Evolutionary conservation across 2,888 invertebrate species (phyloP).

Genomic region (Callyntrura guangdongensis): DNA sequence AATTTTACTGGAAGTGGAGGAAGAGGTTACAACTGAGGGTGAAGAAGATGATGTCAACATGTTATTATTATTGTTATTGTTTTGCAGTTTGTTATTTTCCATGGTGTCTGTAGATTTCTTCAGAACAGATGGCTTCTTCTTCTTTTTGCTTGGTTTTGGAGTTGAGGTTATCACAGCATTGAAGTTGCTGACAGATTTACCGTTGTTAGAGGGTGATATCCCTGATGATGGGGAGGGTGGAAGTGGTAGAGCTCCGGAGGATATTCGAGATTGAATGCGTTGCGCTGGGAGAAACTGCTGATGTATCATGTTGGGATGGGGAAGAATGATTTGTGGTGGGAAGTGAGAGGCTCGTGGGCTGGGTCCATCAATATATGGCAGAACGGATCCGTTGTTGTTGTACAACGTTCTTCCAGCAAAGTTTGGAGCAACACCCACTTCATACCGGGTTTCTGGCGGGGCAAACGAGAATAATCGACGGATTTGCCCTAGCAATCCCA

Average conservation of each 20-base stretch:
- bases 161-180: not conserved
- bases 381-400: slow-evolving; percentile 42
- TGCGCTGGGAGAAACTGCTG: not conserved
- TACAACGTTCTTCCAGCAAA: slow-evolving; percentile 62
- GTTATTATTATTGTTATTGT: not conserved
- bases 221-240: not conserved
- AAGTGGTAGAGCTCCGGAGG: not conserved
- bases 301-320: slow-evolving; percentile 42
- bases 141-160: slow-evolving; percentile 62
- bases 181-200: not conserved
- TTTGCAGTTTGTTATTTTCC: not conserved
- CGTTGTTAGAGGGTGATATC: not conserved
- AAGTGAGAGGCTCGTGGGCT: slow-evolving; percentile 67
- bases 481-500: slow-evolving; percentile 79
- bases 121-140: slow-evolving; percentile 39
- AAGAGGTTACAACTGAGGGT: not conserved
- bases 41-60: slow-evolving; percentile 49
- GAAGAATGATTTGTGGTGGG: slow-evolving; percentile 39
- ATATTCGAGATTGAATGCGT: slow-evolving; percentile 21
- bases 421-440: slow-evolving; percentile 51
- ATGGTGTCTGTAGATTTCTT: not conserved
- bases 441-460: slow-evolving; percentile 52
- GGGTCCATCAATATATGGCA: slow-evolving; percentile 63
- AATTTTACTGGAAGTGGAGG: not conserved
- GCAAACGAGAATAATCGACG: slow-evolving; percentile 80